A percentile compares a stretch with the other conserved stretches of the same genome.
Conservation (phyloP, 2,888 invertebrate species). For the Nemapogon koenigi region DNA sequence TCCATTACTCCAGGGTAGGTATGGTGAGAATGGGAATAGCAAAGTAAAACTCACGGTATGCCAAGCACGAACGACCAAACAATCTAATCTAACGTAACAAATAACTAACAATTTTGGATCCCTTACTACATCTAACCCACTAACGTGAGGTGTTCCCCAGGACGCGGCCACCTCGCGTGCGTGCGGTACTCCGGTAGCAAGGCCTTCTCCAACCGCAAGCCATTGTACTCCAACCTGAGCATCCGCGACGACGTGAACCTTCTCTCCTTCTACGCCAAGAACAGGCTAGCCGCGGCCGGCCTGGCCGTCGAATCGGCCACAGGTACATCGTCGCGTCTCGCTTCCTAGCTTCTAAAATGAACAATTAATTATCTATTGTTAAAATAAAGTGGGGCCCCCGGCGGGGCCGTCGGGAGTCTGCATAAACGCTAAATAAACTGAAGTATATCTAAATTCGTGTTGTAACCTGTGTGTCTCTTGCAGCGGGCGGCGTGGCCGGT, state of each 20-base stretch:
- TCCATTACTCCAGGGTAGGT: too few relatives aligned
- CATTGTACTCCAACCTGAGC: slow-evolving; percentile 76
- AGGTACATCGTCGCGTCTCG: slow-evolving; percentile 58
- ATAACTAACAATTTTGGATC: too few relatives aligned
- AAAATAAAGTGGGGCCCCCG: slow-evolving; percentile 20
- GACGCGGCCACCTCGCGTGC: slow-evolving; percentile 84
- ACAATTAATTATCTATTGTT: slow-evolving; percentile 20
- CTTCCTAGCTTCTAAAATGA: slow-evolving; percentile 40
- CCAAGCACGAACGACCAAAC: too few relatives aligned
- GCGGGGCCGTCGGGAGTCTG: slow-evolving; percentile 20
- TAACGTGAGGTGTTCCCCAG: slow-evolving; percentile 65
- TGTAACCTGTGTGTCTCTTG: slow-evolving; percentile 66
- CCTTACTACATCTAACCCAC: too few relatives aligned
- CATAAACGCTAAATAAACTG: slow-evolving; percentile 18
- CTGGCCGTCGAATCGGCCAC: slow-evolving; percentile 53
- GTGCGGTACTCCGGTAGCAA: slow-evolving; percentile 84
- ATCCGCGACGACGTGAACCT: slow-evolving; percentile 86
- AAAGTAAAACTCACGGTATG: too few relatives aligned
- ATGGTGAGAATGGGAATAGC: too few relatives aligned
- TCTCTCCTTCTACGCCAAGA: slow-evolving; percentile 86
- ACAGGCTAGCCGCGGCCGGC: slow-evolving; percentile 71
- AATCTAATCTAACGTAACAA: too few relatives aligned
- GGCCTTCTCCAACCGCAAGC: slow-evolving; percentile 77
- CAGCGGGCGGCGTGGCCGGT: slow-evolving; percentile 61
- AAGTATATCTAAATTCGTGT: slow-evolving; percentile 49